Percentiles rank a stretch among this genome's conserved stretches.
These are phyloP conservation scores for Spilarctia lutea DNA, from an alignment of 2,888 invertebrate genomes.

Conservation along the genomic window DNA sequence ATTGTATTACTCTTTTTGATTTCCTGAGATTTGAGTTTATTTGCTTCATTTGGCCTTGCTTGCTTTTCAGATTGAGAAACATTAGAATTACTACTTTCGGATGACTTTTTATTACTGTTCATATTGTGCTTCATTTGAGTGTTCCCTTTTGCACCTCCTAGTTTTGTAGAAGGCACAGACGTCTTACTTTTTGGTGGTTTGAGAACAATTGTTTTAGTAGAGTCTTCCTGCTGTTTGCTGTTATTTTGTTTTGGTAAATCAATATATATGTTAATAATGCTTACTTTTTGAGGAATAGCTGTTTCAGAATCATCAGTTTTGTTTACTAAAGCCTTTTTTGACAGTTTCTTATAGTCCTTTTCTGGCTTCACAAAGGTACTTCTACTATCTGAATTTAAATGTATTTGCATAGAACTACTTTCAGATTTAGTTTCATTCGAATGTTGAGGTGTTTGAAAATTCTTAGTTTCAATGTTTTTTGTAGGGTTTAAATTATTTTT, in stretches of 20 bases:
- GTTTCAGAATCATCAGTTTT: not conserved
- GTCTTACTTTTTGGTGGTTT: slow-evolving; percentile 6
- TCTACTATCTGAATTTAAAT: not conserved
- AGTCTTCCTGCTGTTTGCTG: not conserved
- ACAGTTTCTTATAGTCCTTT: not conserved
- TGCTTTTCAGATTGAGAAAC: not conserved
- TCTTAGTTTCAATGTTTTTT: not conserved
- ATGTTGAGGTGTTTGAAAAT: not conserved
- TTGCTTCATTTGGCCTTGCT: not conserved
- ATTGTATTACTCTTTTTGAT: not conserved
- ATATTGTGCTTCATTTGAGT: not conserved
- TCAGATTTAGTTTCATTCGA: not conserved
- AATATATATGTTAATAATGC: slow-evolving; percentile 19
- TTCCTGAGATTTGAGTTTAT: not conserved
- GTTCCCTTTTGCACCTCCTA: not conserved
- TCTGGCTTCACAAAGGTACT: not conserved
- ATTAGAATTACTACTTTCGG: not conserved
- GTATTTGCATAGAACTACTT: not conserved
- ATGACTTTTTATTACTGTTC: not conserved
- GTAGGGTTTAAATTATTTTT: not conserved
- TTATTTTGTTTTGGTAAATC: slow-evolving; percentile 14
- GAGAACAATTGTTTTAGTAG: not conserved
- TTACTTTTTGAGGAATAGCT: slow-evolving; percentile 9
- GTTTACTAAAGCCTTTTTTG: not conserved
- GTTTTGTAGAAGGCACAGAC: not conserved